These are phyloP conservation scores for Chelonus formosanus DNA, from an alignment of 2,888 invertebrate genomes.

Conservation along the genomic window DNA sequence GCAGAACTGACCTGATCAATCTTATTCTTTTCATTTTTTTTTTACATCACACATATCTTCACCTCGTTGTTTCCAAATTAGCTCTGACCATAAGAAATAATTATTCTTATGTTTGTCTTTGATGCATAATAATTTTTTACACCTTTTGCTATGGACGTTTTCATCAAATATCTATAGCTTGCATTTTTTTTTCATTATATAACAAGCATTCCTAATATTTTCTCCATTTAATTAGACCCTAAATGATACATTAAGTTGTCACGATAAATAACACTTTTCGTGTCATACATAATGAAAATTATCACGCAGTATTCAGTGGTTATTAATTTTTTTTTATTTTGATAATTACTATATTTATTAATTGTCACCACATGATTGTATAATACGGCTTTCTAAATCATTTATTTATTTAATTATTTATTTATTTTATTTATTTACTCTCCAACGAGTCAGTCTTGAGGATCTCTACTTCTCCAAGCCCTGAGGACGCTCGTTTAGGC, in stretches of 20 bases:
- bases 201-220: no score
- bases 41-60: conserved; percentile 4
- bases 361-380: no score
- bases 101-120: neutral
- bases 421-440: conserved; percentile 32
- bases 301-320: conserved; percentile 20
- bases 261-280: no score
- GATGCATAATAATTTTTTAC: no score
- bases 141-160: no score
- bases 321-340: conserved; percentile 14
- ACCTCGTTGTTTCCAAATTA: neutral
- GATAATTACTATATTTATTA: conserved; percentile 4
- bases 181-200: no score
- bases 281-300: no score
- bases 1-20: neutral
- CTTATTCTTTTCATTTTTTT: conserved; percentile 8
- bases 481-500: conserved; percentile 27
- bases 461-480: conserved; percentile 43
- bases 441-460: conserved; percentile 61
- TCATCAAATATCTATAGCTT: no score
- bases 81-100: neutral
- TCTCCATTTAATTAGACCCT: no score
- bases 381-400: no score
- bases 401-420: conserved; percentile 21
- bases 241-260: no score